Base-by-base conservation (phyloP, 2,113 vertebrate genomes). In the Campylomormyrus tamandua region DNA sequence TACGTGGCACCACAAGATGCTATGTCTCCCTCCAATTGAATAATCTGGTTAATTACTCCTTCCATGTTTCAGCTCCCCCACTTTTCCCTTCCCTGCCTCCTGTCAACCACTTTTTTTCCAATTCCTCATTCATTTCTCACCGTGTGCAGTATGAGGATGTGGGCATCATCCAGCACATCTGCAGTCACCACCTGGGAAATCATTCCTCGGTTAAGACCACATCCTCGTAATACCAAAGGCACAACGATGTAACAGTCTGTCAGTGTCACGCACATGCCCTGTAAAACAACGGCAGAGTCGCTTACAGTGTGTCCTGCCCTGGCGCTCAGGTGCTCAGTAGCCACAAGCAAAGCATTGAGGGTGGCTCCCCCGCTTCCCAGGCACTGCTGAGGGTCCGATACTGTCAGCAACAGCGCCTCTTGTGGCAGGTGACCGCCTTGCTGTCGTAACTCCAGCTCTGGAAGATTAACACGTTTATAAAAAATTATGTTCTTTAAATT, bases 341-440 rank as follows among this genome's bases (percentile, higher is more conserved):
- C 97, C 84, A 99, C 98, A 91, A 99, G 95, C 90, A 99, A 93
- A 0, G 98, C 98, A 7, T 99, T 99, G 90, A 99, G 96, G 0
- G 98, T 99, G 21, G 98, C 98, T 17, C 98, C 98, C 0, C 98
- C 98, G 0, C 98, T 99, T 91, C 98, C 98, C 90, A 98, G 93
- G 0, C 90, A 93, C 6, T 92, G 94, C 94, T 96, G 95, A 0
- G 97, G 97, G 91, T 99, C 98, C 90, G 96, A 95, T 35, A 98
- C 97, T 0, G 96, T 97, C 90, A 98, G 91, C 7, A 99, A 92
- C 86, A 98, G 91, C 0, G 96, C 94, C 0, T 89, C 92, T 0
- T 89, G 85, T 1, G 96, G 94, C 49, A 99, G 91, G 66, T 93
- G 87, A 0, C 97, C 97, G 1, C 96, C 93, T 87, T 95, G 95